Evolutionary conservation across 2,888 invertebrate species (phyloP), one percentile per base, ranked within the genome.

Genomic region (Bruchidius siliquastri): DNA sequence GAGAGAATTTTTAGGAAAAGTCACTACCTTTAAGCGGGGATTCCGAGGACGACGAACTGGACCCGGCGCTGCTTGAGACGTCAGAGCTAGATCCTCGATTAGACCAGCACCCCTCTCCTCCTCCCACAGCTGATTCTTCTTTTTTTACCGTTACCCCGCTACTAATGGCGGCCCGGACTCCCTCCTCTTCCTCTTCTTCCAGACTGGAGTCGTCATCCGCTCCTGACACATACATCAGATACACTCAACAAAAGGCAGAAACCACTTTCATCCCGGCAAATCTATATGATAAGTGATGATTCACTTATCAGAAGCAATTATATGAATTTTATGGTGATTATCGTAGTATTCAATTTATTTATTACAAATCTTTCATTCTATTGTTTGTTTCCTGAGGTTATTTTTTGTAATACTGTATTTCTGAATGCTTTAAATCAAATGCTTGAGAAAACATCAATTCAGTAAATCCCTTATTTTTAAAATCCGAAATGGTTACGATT

Each of bases 131-230:
- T 49, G 49, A 8, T 13, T 49, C 49, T 49, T 49, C 49, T 13
- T 49, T 49, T 49, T 49, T 49, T 13, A 49, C 49, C 49, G 49
- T 49, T 49, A 3, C 49, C 49, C 49, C 49, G 18, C 49, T 49
- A 49, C 49, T 13, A 18, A 1, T 49, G 13, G 49, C 49, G 10
- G 49, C 18, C 18, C 49, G 6, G 18, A 3, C 18, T 18, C 8
- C 18, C 49, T 49, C 49, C 6, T 49, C 49, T 49, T 49, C 49
- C 49, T 86, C 86, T 74, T 87, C 89, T 81, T 91, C 91, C 76
- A 90, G 88, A 84, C 90, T 90, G 82, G 90, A 90, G 81, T 90
- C 90, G 83, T 90, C 90, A 74, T 80, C 81, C 21, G 74, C 49
- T 49, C 49, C 49, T 49, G 49, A 49, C 49, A 49, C 49, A 49